These are phyloP conservation scores for Coelopa frigida DNA, from an alignment of 1,140 invertebrate genomes.

Conservation along the genomic window DNA sequence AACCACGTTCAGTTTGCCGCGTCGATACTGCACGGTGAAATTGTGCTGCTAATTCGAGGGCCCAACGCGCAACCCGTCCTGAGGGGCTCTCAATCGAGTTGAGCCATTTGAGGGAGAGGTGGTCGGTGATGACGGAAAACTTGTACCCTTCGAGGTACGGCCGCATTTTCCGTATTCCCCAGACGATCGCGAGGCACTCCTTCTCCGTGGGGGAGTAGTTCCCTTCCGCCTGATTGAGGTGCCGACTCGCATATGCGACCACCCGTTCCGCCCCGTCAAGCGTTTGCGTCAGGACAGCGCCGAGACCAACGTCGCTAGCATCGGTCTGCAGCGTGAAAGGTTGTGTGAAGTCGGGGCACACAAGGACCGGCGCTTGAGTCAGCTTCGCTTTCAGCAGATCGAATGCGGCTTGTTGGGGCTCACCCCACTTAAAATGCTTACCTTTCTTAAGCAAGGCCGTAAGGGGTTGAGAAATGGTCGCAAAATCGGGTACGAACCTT, in stretches of 20 bases:
- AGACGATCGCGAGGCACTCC: slow-evolving; percentile 50
- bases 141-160: slow-evolving; percentile 38
- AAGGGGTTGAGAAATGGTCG: too few relatives aligned
- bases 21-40: too few relatives aligned
- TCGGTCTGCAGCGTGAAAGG: slow-evolving; percentile 18
- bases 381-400: slow-evolving; percentile 9
- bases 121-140: slow-evolving; percentile 5
- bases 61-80: slow-evolving; percentile 17
- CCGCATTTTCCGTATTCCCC: slow-evolving; percentile 45
- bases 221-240: slow-evolving; percentile 40
- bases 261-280: slow-evolving; percentile 16
- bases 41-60: too few relatives aligned
- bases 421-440: slow-evolving; percentile 7
- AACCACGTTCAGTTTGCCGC: too few relatives aligned
- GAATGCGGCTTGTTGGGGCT: slow-evolving; percentile 9
- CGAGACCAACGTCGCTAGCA: slow-evolving; percentile 24
- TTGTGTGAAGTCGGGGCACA: slow-evolving; percentile 16
- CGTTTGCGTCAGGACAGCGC: slow-evolving; percentile 23
- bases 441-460: slow-evolving; percentile 11
- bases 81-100: slow-evolving; percentile 28
- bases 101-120: slow-evolving; percentile 43
- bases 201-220: slow-evolving; percentile 46
- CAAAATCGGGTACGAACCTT: too few relatives aligned
- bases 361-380: slow-evolving; percentile 16
- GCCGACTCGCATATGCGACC: slow-evolving; percentile 40